phyloP scores from a whole-genome alignment of 2,888 invertebrate genomes.

The Macrophya annulata region DNA sequence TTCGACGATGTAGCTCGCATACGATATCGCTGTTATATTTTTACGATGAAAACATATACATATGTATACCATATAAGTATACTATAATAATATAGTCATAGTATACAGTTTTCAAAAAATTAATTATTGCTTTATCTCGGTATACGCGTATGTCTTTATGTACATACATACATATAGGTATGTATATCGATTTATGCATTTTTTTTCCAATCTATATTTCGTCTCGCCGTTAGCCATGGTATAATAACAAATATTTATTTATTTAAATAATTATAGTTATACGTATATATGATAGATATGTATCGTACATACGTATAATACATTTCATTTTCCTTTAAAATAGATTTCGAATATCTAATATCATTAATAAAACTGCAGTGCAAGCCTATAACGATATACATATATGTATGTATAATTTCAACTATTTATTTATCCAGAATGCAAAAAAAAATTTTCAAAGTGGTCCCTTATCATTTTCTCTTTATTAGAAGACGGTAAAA shows the following conservation, averaged over 20 bases:
- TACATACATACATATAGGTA: background rate
- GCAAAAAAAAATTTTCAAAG: background rate
- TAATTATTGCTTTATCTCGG: slow-evolving; percentile 22
- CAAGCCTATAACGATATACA: background rate
- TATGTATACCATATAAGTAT: background rate
- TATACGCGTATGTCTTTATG: background rate
- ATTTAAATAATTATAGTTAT: background rate
- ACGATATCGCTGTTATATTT: background rate
- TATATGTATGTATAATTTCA: background rate
- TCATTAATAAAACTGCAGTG: background rate
- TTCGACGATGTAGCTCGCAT: no score
- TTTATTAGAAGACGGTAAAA: background rate
- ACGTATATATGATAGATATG: background rate
- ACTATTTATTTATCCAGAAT: background rate
- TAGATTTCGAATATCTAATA: background rate
- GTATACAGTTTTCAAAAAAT: background rate
- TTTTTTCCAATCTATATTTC: background rate
- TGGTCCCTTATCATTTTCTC: slow-evolving; percentile 33
- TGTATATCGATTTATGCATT: background rate
- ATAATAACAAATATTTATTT: background rate
- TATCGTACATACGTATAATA: background rate
- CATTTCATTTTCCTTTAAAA: background rate
- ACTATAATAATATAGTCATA: background rate
- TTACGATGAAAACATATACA: background rate
- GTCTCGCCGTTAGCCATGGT: background rate